Percentiles rank a stretch among this genome's conserved stretches.
Conservation (phyloP, 2,888 invertebrate genomes). For the Beris chalybata region DNA sequence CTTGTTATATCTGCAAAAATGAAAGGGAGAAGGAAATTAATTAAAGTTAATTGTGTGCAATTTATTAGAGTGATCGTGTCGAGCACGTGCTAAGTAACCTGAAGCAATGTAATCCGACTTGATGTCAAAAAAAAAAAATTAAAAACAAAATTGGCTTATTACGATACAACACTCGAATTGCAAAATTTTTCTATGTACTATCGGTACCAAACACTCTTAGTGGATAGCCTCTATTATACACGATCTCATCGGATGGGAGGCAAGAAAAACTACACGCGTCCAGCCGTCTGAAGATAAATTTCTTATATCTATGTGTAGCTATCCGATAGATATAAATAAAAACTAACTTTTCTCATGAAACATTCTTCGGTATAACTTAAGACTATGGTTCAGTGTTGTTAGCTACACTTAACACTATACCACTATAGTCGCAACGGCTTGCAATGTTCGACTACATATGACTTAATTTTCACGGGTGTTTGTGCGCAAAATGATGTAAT, state of each 20-base stretch:
- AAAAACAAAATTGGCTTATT: slow-evolving; percentile 7
- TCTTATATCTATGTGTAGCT: not conserved
- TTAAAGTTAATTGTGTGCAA: not conserved
- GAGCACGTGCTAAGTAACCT: slow-evolving; percentile 23
- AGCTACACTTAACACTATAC: too few relatives aligned
- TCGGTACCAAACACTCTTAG: not conserved
- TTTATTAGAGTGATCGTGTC: slow-evolving; percentile 2
- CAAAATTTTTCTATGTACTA: slow-evolving; percentile 12
- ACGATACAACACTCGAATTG: slow-evolving; percentile 25
- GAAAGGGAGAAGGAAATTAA: slow-evolving; percentile 9
- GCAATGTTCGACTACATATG: slow-evolving; percentile 1
- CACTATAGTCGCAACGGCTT: too few relatives aligned
- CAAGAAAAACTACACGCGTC: slow-evolving; percentile 18
- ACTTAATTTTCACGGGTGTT: slow-evolving; percentile 24
- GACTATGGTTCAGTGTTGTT: too few relatives aligned
- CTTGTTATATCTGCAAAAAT: slow-evolving; percentile 49
- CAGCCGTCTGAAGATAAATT: slow-evolving; percentile 1
- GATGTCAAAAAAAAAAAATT: slow-evolving; percentile 25
- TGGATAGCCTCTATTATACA: too few relatives aligned
- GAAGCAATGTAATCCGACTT: slow-evolving; percentile 9
- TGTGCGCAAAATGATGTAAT: slow-evolving; percentile 21
- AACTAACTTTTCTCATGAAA: slow-evolving; percentile 16
- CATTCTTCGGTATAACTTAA: slow-evolving; percentile 16
- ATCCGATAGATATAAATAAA: not conserved
- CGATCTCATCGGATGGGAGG: slow-evolving; percentile 19